Evolutionary conservation across 2,113 vertebrate genomes (phyloP), one percentile per base, ranked within the genome.

Genomic region (Phoenicopterus ruber): DNA sequence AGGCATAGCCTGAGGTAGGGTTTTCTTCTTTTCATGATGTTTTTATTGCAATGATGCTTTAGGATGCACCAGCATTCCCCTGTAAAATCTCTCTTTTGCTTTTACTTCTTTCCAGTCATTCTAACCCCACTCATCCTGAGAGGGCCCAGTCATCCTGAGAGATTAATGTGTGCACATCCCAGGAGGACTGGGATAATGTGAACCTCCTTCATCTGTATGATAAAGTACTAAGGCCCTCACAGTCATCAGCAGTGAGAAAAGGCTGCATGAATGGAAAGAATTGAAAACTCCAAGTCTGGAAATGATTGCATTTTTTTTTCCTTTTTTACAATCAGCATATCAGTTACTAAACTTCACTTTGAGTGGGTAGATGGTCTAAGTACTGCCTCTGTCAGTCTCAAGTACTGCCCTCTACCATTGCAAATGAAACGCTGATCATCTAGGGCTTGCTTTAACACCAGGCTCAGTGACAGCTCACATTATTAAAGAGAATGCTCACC

Each of bases 401-500:
- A 70, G 55, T 29, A 50, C 25, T 66, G 58, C 40, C 72, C 81
- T 65, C 46, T 88, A 54, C 44, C 10, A 11, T 21, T 80, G 47
- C 24, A 90, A 97, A 88, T 67, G 49, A 96, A 92, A 28, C 9
- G 17, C 61, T 89, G 82, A 96, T 96, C 36, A 77, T 86, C 57
- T 84, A 50, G 29, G 62, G 17, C 63, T 66, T 87, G 34, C 40
- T 63, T 78, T 78, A 86, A 91, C 57, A 89, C 40, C 40, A 47
- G 77, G 13, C 50, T 95, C 74, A 9, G 50, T 95, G 97, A 94
- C 96, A 97, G 88, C 76, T 97, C 86, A 55, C n/a, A 62, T 97
- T 96, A 97, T 96, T 96, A 96, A 95, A 94, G 88, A 93, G 88
- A 95, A 96, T 88, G 15, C 44, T 96, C 73, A 93, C 80, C 72